Conservation (phyloP, 2,797 vertebrate species). For the Amazona finschi region DNA sequence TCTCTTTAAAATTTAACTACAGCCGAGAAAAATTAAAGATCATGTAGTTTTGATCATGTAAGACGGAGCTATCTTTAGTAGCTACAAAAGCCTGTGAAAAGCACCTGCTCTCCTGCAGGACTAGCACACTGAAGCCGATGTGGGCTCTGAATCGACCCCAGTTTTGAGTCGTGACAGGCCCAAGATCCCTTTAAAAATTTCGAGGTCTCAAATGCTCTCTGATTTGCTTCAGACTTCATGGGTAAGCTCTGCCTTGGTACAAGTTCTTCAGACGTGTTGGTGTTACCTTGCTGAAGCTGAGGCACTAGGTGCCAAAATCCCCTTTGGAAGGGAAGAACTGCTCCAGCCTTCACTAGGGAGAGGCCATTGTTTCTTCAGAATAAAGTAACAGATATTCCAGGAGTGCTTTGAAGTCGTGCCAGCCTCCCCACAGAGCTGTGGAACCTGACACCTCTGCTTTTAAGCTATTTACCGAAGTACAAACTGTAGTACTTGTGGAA, state of each 20-base stretch:
- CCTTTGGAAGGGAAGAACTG: background rate
- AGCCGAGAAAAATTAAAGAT: background rate
- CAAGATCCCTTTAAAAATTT: background rate
- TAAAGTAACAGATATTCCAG: slow-evolving; percentile 74
- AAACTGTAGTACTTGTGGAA: slow-evolving; percentile 75
- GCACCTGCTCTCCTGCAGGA: background rate
- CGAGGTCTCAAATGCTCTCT: background rate
- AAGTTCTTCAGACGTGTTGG: background rate
- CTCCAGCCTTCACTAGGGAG: background rate
- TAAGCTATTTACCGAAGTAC: slow-evolving; percentile 73
- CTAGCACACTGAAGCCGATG: background rate
- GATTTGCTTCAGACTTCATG: background rate
- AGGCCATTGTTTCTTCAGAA: slow-evolving; percentile 70
- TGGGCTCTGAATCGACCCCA: background rate
- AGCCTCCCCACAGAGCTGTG: slow-evolving; percentile 70
- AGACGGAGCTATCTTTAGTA: background rate
- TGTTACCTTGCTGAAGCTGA: background rate
- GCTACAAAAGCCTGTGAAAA: background rate
- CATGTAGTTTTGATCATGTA: background rate
- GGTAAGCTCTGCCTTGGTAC: background rate
- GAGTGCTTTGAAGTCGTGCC: slow-evolving; percentile 78
- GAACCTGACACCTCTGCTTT: slow-evolving; percentile 76
- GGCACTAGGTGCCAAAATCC: background rate
- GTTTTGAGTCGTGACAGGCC: background rate
- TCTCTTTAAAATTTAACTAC: background rate